Evolutionary conservation across 2,888 invertebrate species (phyloP), one percentile per base, ranked within the genome.

Genomic region (Hedychridium roseum): DNA sequence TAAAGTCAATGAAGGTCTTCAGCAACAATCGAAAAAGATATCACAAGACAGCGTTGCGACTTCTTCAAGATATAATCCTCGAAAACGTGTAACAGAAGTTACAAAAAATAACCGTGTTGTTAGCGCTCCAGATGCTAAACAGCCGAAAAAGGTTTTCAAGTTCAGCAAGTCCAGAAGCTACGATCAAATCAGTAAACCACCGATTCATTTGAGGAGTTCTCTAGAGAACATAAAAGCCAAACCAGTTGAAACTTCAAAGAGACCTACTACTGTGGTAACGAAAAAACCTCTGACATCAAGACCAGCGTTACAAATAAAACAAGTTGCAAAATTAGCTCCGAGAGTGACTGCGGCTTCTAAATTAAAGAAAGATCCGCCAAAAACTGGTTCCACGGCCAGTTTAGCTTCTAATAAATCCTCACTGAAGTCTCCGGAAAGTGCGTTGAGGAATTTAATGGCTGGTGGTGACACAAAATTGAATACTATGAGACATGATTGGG

Each of bases 131-230:
- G 61, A 60, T 7, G 57, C 50, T 23, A 60, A 43, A 20, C 52
- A 49, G 35, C 43, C 41, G 5, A 68, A 50, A 12, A 61, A 45
- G 17, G 68, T 59, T 17, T 42, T 47, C 3, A 57, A 57, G 18
- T 64, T 77, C 12, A 67, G 54, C 6, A 67, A 74, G 12, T 77
- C 76, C 0, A 70, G 57, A 34, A 78, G 78, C 46, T 77, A 64
- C 36, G 78, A 77, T 57, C 76, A 74, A 21, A 62, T 78, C 32
- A 57, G 64, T 1, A 75, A 71, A 39, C 64, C 68, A 1, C 41
- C 40, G 6, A n/a, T 31, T 3, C 55, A 57, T 4, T 42, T 63
- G 2, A 53, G 52, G 36, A 47, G 57, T 0, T 72, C 71, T 0
- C 26, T 66, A 21, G 70, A 73, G 38, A 70, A 69, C 27, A 43